Percentiles rank a stretch among this genome's conserved stretches.
These are phyloP conservation scores for Molossus molossus DNA, from an alignment of 2,797 vertebrate genomes.

Conservation along the genomic window DNA sequence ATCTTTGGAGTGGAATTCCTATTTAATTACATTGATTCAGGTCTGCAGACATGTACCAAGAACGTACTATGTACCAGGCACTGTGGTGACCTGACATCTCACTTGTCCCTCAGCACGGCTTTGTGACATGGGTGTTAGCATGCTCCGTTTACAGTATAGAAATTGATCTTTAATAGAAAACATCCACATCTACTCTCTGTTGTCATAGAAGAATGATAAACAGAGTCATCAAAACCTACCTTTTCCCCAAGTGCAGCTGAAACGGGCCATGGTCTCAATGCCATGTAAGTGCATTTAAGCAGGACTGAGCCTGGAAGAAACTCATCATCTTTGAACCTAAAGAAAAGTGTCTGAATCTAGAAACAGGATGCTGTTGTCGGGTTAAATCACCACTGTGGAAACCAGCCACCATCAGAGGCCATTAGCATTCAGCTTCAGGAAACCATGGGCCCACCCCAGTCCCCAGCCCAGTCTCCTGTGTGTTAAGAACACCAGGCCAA, in stretches of 20 bases:
- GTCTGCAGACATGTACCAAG: not conserved
- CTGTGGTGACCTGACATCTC: not conserved
- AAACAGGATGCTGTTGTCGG: conserved; percentile 19
- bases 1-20: not conserved
- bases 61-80: not conserved
- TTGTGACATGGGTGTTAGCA: not conserved
- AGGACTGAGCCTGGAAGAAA: conserved; percentile 23
- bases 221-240: not conserved
- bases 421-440: not conserved
- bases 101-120: not conserved
- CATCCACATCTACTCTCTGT: not conserved
- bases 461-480: not conserved
- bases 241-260: not conserved
- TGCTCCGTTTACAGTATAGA: not conserved
- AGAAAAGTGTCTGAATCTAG: conserved; percentile 30
- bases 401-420: not conserved
- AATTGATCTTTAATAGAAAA: conserved; percentile 39
- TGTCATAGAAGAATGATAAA: not conserved
- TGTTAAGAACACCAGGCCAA: conserved; percentile 21
- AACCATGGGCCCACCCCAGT: not conserved
- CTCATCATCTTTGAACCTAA: conserved; percentile 7
- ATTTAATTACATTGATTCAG: conserved; percentile 40
- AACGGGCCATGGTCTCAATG: not conserved
- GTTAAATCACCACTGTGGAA: not conserved
- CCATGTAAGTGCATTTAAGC: conserved; percentile 29